Evolutionary conservation across 2,888 invertebrate species (phyloP), one percentile per base, ranked within the genome.

Genomic region (Sphaerophoria taeniata): DNA sequence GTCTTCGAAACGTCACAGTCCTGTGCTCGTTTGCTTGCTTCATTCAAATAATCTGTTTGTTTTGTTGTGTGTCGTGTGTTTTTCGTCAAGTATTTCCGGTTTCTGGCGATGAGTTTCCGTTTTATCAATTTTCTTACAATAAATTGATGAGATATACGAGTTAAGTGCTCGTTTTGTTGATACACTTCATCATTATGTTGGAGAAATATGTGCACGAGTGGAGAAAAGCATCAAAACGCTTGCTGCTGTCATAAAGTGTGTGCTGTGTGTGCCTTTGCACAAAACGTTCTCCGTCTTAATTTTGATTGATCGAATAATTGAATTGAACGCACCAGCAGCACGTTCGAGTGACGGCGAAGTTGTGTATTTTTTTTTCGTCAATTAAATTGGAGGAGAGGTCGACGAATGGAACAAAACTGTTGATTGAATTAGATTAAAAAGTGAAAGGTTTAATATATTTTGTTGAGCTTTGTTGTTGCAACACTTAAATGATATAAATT

Each of bases 271-370:
- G 43, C 12, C 6, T 33, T 4, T 53, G 33, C 31, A 31, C 36
- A 39, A 24, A 16, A 39, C 12, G 16, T 58, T 24, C 36, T 24
- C 11, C 39, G 24, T 60, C 60, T 58, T 60, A 60, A 60, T 60
- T 60, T 60, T 60, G 67, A 82, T 73, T 69, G 77, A 77, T 82
- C 49, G 77, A 55, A 43, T 73, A 82, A 77, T 82, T 77, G 72
- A 82, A 82, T 82, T 82, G 77, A 73, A 61, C 39, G 60, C 60
- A 73, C 58, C 79, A 83, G 60, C 60, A 73, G 67, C 79, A 83
- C 82, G 82, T 83, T 70, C 73, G 61, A 69, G 72, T n/a, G 39
- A 43, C 3, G 39, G n/a, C 24, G 39, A 43, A 60, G 24, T 60
- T 60, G 5, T 6, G 16, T 58, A 39, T 24, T 34, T 14, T 34